Conservation (phyloP, 2,888 invertebrate species). For the Athalia rosae region DNA sequence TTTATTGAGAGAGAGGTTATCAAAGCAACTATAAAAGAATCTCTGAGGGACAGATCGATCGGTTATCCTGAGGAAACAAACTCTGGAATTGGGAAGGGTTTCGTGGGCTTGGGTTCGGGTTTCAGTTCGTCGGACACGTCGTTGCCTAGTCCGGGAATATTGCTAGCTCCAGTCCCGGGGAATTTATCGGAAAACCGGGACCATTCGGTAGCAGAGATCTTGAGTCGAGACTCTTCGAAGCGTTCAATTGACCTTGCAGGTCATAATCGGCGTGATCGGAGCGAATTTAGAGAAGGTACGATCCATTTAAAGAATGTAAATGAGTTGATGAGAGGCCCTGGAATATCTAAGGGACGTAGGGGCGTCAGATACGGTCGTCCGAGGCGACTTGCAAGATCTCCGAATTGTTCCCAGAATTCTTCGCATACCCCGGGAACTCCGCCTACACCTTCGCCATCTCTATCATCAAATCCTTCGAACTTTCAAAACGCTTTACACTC, state of each 20-base stretch:
- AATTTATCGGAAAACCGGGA: neutral
- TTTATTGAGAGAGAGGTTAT: slow-evolving; percentile 46
- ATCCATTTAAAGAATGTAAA: slow-evolving; percentile 45
- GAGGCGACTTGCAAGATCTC: slow-evolving; percentile 50
- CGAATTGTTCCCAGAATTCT: slow-evolving; percentile 48
- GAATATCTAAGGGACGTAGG: slow-evolving; percentile 47
- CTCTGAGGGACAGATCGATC: slow-evolving; percentile 49
- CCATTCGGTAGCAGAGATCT: slow-evolving; percentile 45
- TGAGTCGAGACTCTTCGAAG: slow-evolving; percentile 34
- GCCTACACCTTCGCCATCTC: too few species aligned
- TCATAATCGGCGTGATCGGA: neutral
- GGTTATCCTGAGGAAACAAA: neutral
- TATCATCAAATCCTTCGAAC: too few species aligned
- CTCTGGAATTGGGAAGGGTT: too few species aligned
- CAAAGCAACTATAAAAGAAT: slow-evolving; percentile 54
- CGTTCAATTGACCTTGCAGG: too few species aligned
- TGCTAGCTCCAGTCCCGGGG: too few species aligned
- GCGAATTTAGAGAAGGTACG: slow-evolving; percentile 22
- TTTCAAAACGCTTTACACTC: too few species aligned
- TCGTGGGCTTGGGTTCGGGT: too few species aligned
- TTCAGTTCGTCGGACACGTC: too few species aligned
- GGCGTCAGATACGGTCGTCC: slow-evolving; percentile 50
- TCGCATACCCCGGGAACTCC: too few species aligned
- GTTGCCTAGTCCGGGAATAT: too few species aligned
- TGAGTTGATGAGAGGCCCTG: slow-evolving; percentile 44